A percentile compares a stretch with the other conserved stretches of the same genome.
Evolutionary conservation across 1,140 invertebrate genomes (phyloP).

Genomic region (Ctenoplectra terminalis): DNA sequence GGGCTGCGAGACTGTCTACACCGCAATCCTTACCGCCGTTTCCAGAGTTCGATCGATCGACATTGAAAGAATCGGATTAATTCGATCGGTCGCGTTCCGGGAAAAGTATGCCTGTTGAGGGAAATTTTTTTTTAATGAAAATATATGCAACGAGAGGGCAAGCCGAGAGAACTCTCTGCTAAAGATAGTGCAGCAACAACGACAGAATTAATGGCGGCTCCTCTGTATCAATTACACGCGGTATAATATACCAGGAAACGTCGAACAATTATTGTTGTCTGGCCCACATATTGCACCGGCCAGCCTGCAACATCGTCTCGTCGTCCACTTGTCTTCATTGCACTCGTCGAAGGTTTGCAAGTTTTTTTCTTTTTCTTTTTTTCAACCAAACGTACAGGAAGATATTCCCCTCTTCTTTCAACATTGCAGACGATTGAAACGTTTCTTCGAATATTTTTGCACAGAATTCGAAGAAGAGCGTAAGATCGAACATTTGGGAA

Average conservation of each 20-base stretch:
- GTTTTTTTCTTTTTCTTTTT: constrained; percentile 32
- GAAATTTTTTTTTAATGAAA: constrained; percentile 4
- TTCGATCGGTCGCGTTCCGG: not conserved
- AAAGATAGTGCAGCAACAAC: constrained; percentile 60
- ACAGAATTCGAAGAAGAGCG: not conserved
- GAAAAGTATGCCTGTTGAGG: not conserved
- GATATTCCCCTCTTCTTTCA: not conserved
- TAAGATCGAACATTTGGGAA: not conserved
- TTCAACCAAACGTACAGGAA: too few relatives aligned
- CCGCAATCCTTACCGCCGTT: constrained; percentile 27
- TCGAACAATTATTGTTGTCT: constrained; percentile 76
- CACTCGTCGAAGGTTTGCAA: constrained; percentile 58
- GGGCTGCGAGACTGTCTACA: constrained; percentile 43
- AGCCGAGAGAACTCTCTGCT: constrained; percentile 18
- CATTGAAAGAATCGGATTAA: not conserved
- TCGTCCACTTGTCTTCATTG: constrained; percentile 69
- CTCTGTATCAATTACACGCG: constrained; percentile 73
- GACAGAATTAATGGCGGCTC: constrained; percentile 64
- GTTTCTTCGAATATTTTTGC: not conserved
- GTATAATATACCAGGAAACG: constrained; percentile 75
- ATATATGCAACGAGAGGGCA: constrained; percentile 1
- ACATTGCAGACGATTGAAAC: too few relatives aligned
- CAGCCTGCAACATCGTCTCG: constrained; percentile 44
- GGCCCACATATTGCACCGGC: constrained; percentile 71
- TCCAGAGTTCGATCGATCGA: constrained; percentile 17